Percentiles rank a stretch among this genome's conserved stretches.
Conservation (phyloP, 1,140 invertebrate genomes). For the Cheumatopsyche charites region DNA sequence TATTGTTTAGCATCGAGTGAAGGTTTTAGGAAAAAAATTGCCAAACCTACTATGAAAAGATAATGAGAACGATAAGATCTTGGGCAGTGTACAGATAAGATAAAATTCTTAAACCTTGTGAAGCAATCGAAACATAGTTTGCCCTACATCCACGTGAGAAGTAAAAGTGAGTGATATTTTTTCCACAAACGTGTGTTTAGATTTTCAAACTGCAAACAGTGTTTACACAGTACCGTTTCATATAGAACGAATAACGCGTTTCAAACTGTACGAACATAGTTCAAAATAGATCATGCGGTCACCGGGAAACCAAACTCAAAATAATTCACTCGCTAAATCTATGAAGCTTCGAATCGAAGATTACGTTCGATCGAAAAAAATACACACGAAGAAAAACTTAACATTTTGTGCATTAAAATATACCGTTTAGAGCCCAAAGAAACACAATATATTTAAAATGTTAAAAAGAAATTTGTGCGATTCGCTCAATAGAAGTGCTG, state of each 20-base stretch:
- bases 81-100: constrained; percentile 23
- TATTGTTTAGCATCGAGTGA: not conserved
- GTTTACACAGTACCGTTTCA: no score
- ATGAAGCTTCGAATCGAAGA: no score
- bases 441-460: no score
- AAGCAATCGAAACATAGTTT: not conserved
- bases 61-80: constrained; percentile 31
- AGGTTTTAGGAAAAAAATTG: constrained; percentile 7
- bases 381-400: no score
- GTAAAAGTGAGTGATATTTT: not conserved
- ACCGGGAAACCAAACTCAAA: constrained; percentile 1
- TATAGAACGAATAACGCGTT: not conserved
- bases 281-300: constrained; percentile 8
- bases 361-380: no score
- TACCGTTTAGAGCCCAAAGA: no score
- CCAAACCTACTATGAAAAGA: constrained; percentile 28
- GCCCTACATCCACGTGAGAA: not conserved
- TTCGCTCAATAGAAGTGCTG: no score
- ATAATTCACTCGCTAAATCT: not conserved
- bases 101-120: constrained; percentile 29
- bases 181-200: not conserved
- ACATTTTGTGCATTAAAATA: no score
- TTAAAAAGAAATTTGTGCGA: no score
- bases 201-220: not conserved
- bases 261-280: not conserved